A percentile compares a stretch with the other conserved stretches of the same genome.
Evolutionary conservation across 2,797 vertebrate species (phyloP).

Genomic region (Gambusia yucatana): DNA sequence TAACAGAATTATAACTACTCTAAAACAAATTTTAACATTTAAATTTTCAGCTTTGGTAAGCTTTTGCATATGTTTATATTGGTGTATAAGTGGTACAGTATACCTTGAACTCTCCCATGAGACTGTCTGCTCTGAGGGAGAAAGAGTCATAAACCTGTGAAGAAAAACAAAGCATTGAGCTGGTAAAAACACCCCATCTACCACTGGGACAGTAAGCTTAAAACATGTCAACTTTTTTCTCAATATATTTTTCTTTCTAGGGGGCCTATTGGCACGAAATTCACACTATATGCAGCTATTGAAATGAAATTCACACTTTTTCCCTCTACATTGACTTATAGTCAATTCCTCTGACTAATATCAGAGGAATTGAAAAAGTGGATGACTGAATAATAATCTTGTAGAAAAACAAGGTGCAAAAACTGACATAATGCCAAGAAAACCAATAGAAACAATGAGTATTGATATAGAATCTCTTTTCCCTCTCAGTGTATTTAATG

Average conservation of each 20-base stretch:
- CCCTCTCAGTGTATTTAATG: neutral
- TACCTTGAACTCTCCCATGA: slow-evolving; percentile 83
- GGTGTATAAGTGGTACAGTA: neutral
- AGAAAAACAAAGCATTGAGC: neutral
- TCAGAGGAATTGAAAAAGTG: neutral
- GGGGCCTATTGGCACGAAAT: neutral
- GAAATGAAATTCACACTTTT: too few relatives aligned
- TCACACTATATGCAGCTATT: neutral
- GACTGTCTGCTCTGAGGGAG: slow-evolving; percentile 80
- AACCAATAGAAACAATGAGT: neutral
- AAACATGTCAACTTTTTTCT: neutral
- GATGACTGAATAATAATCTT: neutral
- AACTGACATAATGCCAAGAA: neutral
- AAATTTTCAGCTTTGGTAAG: neutral
- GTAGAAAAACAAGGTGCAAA: neutral
- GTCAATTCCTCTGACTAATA: too few relatives aligned
- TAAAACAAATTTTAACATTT: neutral
- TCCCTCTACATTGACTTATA: too few relatives aligned
- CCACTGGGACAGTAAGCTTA: neutral
- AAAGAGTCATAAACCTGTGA: slow-evolving; percentile 79
- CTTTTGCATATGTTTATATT: neutral
- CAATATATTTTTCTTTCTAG: neutral
- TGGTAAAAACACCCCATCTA: neutral
- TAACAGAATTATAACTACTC: neutral
- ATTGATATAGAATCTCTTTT: neutral